Evolutionary conservation across 2,797 vertebrate genomes (phyloP).

Genomic region (Pteropus rufus): DNA sequence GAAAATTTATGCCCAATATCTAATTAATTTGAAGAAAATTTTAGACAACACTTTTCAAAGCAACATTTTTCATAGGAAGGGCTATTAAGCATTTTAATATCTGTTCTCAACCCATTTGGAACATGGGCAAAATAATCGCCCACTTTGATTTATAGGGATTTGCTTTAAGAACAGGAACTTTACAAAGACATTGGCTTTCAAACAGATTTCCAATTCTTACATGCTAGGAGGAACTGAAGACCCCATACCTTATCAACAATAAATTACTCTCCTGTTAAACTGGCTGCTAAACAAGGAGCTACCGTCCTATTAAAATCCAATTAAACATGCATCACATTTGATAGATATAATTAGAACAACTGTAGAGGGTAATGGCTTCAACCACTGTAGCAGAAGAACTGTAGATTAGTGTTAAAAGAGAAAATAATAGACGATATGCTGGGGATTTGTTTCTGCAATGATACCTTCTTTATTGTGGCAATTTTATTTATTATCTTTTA

Average conservation of each 20-base stretch:
- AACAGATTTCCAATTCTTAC: conserved; percentile 61
- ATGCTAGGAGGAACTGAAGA: conserved; percentile 58
- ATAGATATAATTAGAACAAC: conserved; percentile 77
- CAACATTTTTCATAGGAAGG: background rate
- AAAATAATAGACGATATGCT: background rate
- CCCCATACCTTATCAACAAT: conserved; percentile 54
- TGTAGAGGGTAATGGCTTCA: conserved; percentile 57
- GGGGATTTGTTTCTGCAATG: background rate
- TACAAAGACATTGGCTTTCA: conserved; percentile 50
- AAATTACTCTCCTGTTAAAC: conserved; percentile 73
- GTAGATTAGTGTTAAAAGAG: conserved; percentile 2
- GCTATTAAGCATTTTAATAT: conserved; percentile 38
- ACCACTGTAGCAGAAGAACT: conserved; percentile 41
- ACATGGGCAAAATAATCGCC: background rate
- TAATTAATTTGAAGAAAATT: conserved; percentile 51
- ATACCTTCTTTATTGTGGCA: background rate
- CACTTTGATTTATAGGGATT: conserved; percentile 57
- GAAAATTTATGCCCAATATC: background rate
- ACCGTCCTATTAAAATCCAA: conserved; percentile 75
- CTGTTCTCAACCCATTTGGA: conserved; percentile 19
- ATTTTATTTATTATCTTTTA: conserved; percentile 25
- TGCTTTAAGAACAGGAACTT: conserved; percentile 49
- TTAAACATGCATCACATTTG: conserved; percentile 74
- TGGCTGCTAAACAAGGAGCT: conserved; percentile 71
- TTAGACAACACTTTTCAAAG: background rate